Evolutionary conservation across 2,797 vertebrate species (phyloP), one percentile per base, ranked within the genome.

Genomic region (Eupleurogrammus muticus): DNA sequence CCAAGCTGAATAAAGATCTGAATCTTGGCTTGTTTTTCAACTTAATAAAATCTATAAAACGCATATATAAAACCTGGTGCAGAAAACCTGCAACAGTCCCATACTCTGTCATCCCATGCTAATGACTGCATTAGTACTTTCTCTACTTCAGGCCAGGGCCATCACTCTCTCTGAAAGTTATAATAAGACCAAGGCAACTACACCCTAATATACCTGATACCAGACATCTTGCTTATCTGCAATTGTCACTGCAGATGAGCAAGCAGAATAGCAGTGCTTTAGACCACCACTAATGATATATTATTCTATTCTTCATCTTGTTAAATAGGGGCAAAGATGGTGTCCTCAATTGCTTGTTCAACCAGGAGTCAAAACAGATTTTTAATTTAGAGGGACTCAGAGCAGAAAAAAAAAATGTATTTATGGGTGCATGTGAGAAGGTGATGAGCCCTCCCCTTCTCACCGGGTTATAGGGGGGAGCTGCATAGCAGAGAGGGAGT

Each of bases 91-190:
- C 10, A 11, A 49, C 19, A 54, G 28, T 12, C 12, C 19, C 11
- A 6, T 42, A 51, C 20, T 32, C 28, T 21, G 52, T 20, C 16
- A 13, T 11, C 17, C 53, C 46, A 52, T 55, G 28, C 14, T 49
- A 59, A 35, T 17, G 4, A 51, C 64, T 44, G 20, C 44, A 56
- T 50, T n/a, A 35, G 5, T 24, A 1, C 23, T 46, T 53, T 9
- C 46, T 35, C 35, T 46, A 3, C 56, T 61, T 9, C 51, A 23
- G 57, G 52, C 36, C 55, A 48, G 49, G 21, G 17, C 48, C 19
- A 21, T 24, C 38, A 46, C 4, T 13, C 9, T 32, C 14, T 54
- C 13, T 38, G 20, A 73, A 44, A 17, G 16, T 6, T 24, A 2
- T 53, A 35, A 40, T 23, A 52, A 8, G 50, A 32, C 8, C 34